Evolutionary conservation across 2,113 vertebrate genomes (phyloP).

Genomic region (Ciconia boyciana): DNA sequence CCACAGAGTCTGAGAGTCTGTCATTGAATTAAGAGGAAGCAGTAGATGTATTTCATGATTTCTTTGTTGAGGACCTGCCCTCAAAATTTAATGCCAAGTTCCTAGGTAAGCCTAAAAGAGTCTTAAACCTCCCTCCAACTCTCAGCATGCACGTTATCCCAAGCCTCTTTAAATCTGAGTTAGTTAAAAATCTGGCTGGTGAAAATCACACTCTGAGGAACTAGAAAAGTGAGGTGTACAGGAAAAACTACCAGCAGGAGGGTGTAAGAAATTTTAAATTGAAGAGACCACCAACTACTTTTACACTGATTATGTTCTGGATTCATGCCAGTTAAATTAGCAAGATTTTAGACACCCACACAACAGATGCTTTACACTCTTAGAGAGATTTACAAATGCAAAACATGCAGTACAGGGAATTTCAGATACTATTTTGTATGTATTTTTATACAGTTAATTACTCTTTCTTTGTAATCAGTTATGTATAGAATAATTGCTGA

Average conservation of each 20-base stretch:
- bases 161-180: background rate
- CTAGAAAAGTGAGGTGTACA: background rate
- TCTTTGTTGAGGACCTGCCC: background rate
- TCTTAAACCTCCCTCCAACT: background rate
- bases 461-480: background rate
- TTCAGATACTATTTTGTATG: background rate
- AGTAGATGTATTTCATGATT: background rate
- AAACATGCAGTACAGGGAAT: background rate
- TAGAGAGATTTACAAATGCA: background rate
- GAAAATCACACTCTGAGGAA: background rate
- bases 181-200: background rate
- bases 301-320: background rate
- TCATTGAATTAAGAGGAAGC: slow-evolving; percentile 39
- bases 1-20: background rate
- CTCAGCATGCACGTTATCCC: background rate
- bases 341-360: background rate
- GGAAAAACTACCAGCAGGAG: background rate
- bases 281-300: background rate
- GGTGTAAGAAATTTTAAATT: background rate
- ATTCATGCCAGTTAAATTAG: background rate
- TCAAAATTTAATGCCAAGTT: background rate
- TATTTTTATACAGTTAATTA: background rate
- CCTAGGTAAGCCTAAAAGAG: background rate
- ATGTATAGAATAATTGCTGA: background rate
- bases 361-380: background rate